Evolutionary conservation across 2,888 invertebrate genomes (phyloP).

Genomic region (Acleris sparsana): DNA sequence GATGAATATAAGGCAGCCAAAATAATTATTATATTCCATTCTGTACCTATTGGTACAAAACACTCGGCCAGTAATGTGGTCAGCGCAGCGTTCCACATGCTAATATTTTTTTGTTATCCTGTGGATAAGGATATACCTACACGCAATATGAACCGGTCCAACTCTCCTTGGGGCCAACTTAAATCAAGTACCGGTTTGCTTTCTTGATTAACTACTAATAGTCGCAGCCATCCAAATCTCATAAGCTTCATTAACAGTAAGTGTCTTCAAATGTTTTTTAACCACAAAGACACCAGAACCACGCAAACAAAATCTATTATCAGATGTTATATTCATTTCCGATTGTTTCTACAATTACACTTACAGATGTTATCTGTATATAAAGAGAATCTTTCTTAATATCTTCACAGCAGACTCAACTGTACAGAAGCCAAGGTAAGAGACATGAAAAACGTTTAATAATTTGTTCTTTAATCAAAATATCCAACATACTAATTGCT

Average conservation of each 20-base stretch:
- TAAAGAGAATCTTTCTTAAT: not conserved
- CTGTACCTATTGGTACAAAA: too few relatives aligned
- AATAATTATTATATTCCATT: too few relatives aligned
- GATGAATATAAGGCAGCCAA: too few relatives aligned
- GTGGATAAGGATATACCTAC: not conserved
- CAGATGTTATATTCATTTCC: conserved; percentile 44
- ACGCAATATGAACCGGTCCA: not conserved
- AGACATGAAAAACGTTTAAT: not conserved
- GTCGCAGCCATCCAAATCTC: conserved; percentile 3
- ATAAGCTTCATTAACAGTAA: conserved; percentile 7
- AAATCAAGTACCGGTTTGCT: not conserved
- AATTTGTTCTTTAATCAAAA: not conserved
- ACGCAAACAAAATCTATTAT: conserved; percentile 30
- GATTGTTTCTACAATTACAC: conserved; percentile 43
- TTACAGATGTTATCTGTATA: not conserved
- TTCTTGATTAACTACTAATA: conserved; percentile 9
- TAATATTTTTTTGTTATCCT: not conserved
- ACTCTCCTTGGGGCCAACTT: not conserved
- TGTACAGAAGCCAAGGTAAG: conserved; percentile 7
- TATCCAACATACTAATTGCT: too few relatives aligned
- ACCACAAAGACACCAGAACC: conserved; percentile 1
- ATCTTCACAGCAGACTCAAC: conserved; percentile 2
- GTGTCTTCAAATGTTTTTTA: not conserved
- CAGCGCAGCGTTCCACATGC: too few relatives aligned
- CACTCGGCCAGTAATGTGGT: too few relatives aligned